phyloP scores from a whole-genome alignment of 1,140 invertebrate species.

The Brachystomella parvula region DNA sequence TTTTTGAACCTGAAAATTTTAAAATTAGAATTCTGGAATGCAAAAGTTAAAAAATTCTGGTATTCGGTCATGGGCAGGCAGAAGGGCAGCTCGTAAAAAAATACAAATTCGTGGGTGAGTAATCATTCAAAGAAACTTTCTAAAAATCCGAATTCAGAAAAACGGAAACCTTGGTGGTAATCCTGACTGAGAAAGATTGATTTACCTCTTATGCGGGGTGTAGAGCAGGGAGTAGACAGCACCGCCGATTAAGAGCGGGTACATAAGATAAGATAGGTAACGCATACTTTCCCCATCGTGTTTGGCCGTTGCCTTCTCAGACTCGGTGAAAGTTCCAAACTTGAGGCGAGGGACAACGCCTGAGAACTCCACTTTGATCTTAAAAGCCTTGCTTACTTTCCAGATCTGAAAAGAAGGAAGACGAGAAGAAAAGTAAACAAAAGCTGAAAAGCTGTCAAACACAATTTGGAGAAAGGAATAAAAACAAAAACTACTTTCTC shows the following conservation, averaged over 20 bases:
- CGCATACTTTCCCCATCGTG: conserved; percentile 85
- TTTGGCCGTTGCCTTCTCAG: conserved; percentile 69
- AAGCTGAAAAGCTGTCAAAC: conserved; percentile 4
- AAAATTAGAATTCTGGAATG: too few species aligned
- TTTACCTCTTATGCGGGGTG: conserved; percentile 77
- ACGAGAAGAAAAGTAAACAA: neutral
- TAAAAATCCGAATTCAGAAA: too few species aligned
- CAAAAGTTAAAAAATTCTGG: too few species aligned
- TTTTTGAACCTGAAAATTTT: too few species aligned
- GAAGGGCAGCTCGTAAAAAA: too few species aligned
- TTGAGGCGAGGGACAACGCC: conserved; percentile 33
- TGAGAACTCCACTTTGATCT: conserved; percentile 48
- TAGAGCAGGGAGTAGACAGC: conserved; percentile 88
- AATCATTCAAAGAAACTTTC: too few species aligned
- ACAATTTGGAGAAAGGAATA: neutral
- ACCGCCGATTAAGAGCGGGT: conserved; percentile 75
- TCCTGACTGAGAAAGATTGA: too few species aligned
- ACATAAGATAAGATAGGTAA: conserved; percentile 83
- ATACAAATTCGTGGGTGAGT: too few species aligned
- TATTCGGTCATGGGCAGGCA: too few species aligned
- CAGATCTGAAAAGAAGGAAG: conserved; percentile 58
- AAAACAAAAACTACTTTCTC: neutral
- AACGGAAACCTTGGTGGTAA: too few species aligned
- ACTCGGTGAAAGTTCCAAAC: conserved; percentile 47
- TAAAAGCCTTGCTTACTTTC: conserved; percentile 88